Evolutionary conservation across 2,888 invertebrate genomes (phyloP), one percentile per base, ranked within the genome.

Genomic region (Tenthredo mesomela): DNA sequence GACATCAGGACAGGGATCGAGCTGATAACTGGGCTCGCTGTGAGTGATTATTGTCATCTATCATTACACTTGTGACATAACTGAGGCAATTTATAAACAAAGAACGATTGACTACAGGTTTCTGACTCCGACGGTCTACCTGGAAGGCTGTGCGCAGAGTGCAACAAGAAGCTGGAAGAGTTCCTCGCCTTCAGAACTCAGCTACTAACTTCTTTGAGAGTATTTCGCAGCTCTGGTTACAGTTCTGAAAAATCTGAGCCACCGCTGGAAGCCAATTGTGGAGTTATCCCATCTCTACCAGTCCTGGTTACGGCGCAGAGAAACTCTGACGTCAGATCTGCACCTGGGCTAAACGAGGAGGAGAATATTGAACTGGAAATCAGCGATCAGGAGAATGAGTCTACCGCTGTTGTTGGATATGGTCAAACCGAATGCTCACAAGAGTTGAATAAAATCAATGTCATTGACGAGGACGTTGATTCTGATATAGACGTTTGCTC

Each of bases 61-160:
- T 33, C 33, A 18, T 40, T n/a, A 2, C n/a, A 25, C 25, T 4
- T 1, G 5, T 33, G 1, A 15, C 7, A 7, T 15, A 25, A 67
- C 5, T 10, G 18, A 33, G 25, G 12, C 61, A 10, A 12, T 25
- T 61, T 70, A 37, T 43, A 9, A n/a, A 73, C 10, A 3, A 43
- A n/a, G 40, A 73, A 61, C 33, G 21, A 33, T 82, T 54, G 25
- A 25, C n/a, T 50, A 61, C 70, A 95, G 95, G 90, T 94, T 86
- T 92, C 93, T 73, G 93, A 93, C 86, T 91, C 88, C 61, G 94
- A 94, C 86, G 89, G 89, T 7, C 89, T 94, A 40, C 94, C 94
- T 1, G 93, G 92, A 85, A 91, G 94, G 87, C 91, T 95, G 83
- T 95, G 95, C 86, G 92, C 93, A 58, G 87, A 92, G 71, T 95